Conservation (phyloP, 2,888 invertebrate species). For the Sycophila texana region DNA sequence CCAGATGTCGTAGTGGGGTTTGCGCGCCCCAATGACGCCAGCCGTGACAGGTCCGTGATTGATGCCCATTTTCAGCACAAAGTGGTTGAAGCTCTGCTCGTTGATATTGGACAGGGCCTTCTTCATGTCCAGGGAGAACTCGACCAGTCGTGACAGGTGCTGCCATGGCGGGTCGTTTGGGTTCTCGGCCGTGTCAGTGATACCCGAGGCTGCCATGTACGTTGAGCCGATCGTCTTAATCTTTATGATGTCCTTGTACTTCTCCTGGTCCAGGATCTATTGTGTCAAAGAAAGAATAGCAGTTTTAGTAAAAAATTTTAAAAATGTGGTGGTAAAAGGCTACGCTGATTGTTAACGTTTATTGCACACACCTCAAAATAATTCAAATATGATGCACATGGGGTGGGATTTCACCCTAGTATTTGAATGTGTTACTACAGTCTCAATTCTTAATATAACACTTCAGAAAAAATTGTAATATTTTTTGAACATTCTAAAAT, state of each 20-base stretch:
- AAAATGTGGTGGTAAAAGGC: no score
- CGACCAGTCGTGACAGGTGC: slow-evolving; percentile 89
- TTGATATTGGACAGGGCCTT: slow-evolving; percentile 94
- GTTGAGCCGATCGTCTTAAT: slow-evolving; percentile 96
- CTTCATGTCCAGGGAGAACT: slow-evolving; percentile 93
- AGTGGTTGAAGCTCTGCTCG: slow-evolving; percentile 96
- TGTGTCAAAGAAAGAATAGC: slow-evolving; percentile 33
- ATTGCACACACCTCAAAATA: no score
- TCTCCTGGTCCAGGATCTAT: slow-evolving; percentile 88
- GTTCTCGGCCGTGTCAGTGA: slow-evolving; percentile 67
- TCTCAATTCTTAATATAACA: no score
- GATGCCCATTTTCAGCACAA: slow-evolving; percentile 94
- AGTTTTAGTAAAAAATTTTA: no score
- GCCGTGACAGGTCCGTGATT: slow-evolving; percentile 97
- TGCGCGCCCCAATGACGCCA: slow-evolving; percentile 95
- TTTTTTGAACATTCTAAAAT: no score
- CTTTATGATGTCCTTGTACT: slow-evolving; percentile 94
- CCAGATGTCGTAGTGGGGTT: slow-evolving; percentile 98
- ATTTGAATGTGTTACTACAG: no score
- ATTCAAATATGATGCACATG: no score
- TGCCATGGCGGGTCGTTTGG: slow-evolving; percentile 81
- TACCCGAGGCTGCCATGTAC: slow-evolving; percentile 93
- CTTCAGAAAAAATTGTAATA: no score
- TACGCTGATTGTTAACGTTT: no score
- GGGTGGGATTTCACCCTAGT: no score